These are phyloP conservation scores for Rotaria sp. DNA, from an alignment of 2,888 invertebrate genomes.

Conservation along the genomic window DNA sequence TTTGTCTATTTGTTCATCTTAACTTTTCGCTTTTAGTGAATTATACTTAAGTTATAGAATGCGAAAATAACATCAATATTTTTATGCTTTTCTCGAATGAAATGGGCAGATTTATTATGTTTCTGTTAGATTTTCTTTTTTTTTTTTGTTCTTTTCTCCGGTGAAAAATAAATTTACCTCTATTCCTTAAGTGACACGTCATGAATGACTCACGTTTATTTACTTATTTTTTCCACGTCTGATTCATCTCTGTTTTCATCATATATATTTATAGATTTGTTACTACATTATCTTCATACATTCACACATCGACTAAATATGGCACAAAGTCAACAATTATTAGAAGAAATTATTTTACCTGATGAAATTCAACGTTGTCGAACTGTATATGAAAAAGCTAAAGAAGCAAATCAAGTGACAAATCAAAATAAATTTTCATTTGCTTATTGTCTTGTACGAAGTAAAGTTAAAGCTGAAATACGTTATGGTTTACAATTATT, in stretches of 20 bases:
- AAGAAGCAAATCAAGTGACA: slow-evolving; percentile 65
- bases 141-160: not conserved
- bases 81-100: too few relatives aligned
- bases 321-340: not conserved
- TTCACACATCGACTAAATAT: not conserved
- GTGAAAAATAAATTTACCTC: not conserved
- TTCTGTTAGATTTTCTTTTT: too few relatives aligned
- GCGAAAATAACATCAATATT: slow-evolving; percentile 42
- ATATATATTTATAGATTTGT: too few relatives aligned
- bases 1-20: too few relatives aligned
- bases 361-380: slow-evolving; percentile 4
- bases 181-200: not conserved
- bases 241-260: not conserved
- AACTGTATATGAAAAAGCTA: slow-evolving; percentile 65
- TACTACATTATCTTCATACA: too few relatives aligned
- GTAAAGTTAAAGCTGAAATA: slow-evolving; percentile 68
- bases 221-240: not conserved
- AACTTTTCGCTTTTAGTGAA: too few relatives aligned
- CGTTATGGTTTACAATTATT: slow-evolving; percentile 76
- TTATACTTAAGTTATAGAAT: too few relatives aligned
- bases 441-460: slow-evolving; percentile 80
- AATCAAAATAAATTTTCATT: slow-evolving; percentile 86
- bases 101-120: too few relatives aligned
- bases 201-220: not conserved
- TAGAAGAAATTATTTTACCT: not conserved